Conservation (phyloP, 2,797 vertebrate species). For the Selene dorsalis region DNA sequence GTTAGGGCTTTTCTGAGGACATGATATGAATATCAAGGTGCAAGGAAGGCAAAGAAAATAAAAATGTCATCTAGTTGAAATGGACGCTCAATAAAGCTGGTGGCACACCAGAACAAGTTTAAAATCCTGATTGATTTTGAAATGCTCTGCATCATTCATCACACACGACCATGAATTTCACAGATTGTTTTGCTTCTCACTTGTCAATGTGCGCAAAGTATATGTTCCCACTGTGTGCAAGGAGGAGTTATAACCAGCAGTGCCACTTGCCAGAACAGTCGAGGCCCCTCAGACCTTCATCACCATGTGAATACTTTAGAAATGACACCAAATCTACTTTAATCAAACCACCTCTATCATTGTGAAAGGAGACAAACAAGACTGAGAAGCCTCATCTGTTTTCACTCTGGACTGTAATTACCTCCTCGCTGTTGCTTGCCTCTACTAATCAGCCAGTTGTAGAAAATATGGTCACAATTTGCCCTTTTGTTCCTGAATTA, state of each 20-base stretch:
- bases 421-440: neutral
- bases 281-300: constrained; percentile 10
- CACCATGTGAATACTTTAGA: neutral
- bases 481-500: too few relatives aligned
- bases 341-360: neutral
- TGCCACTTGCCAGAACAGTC: neutral
- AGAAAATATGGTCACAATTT: too few relatives aligned
- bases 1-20: constrained; percentile 67
- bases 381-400: neutral
- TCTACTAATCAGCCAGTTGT: neutral
- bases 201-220: constrained; percentile 48
- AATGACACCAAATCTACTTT: constrained; percentile 1
- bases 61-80: constrained; percentile 58
- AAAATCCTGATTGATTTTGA: constrained; percentile 67
- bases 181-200: constrained; percentile 54
- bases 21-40: constrained; percentile 67
- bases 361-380: neutral
- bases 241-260: constrained; percentile 17
- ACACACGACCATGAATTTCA: constrained; percentile 57
- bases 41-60: constrained; percentile 53
- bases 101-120: constrained; percentile 46
- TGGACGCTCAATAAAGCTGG: constrained; percentile 65
- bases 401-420: neutral
- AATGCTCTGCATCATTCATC: constrained; percentile 64
- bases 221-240: constrained; percentile 19